These are phyloP conservation scores for Syrrhaptes paradoxus DNA, from an alignment of 2,113 vertebrate genomes.

Conservation along the genomic window DNA sequence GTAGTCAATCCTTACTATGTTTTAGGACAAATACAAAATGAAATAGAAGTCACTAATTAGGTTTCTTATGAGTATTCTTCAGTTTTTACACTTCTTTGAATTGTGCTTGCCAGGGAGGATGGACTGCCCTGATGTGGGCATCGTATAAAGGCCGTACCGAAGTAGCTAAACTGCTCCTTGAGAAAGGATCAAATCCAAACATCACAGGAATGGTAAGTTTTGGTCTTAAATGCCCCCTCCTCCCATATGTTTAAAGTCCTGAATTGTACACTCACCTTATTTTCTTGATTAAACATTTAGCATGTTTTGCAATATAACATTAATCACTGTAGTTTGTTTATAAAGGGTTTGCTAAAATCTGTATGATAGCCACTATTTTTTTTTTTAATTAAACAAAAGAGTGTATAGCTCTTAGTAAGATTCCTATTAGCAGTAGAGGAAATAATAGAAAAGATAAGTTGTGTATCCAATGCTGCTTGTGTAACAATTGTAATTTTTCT, in stretches of 20 bases:
- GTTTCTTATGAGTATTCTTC: not conserved
- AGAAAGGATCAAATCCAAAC: constrained; percentile 91
- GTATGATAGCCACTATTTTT: not conserved
- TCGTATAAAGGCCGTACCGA: constrained; percentile 92
- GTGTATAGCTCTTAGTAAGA: not conserved
- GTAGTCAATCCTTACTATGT: not conserved
- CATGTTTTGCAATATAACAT: not conserved
- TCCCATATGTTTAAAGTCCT: not conserved
- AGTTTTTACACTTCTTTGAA: not conserved
- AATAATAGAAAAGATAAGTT: not conserved
- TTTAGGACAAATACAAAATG: not conserved
- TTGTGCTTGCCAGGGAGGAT: constrained; percentile 84
- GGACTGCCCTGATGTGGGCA: constrained; percentile 97
- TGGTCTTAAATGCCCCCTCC: accelerated
- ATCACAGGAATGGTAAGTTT: constrained; percentile 93
- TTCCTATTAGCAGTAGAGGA: not conserved
- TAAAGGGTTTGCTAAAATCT: not conserved
- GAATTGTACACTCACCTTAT: not conserved
- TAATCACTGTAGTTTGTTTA: not conserved
- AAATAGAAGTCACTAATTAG: not conserved
- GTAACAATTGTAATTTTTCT: not conserved
- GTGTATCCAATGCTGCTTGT: not conserved
- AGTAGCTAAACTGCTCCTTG: constrained; percentile 87
- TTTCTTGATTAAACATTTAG: not conserved
- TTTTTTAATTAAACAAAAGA: not conserved